Evolutionary conservation across 1,140 invertebrate species (phyloP).

Genomic region (Arctopsyche grandis): DNA sequence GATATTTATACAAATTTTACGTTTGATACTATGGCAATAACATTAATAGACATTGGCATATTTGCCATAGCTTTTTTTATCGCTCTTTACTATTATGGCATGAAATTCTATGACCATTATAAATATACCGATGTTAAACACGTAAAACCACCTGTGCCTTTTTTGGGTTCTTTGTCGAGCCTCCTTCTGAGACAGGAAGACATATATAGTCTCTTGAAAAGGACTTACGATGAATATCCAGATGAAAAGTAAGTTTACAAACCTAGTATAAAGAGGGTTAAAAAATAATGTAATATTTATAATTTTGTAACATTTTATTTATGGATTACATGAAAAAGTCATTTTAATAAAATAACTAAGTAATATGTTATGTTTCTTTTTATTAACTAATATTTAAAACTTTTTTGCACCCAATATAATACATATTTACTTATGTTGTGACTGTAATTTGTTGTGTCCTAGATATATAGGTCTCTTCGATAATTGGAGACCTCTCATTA

Average conservation of each 20-base stretch:
- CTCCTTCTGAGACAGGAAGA: not conserved
- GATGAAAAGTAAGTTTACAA: slow-evolving; percentile 32
- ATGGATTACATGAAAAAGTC: not conserved
- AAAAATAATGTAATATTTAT: no score
- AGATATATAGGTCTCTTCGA: slow-evolving; percentile 63
- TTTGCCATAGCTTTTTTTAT: not conserved
- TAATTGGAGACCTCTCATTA: slow-evolving; percentile 59
- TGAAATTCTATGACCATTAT: not conserved
- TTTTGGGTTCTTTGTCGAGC: not conserved
- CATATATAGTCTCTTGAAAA: not conserved
- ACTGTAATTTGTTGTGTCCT: not conserved
- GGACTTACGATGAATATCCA: slow-evolving; percentile 9
- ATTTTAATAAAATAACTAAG: not conserved
- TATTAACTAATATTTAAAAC: not conserved
- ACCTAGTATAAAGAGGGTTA: no score
- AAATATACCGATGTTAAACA: not conserved
- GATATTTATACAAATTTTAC: no score
- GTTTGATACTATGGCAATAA: not conserved
- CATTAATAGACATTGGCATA: not conserved
- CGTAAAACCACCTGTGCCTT: slow-evolving; percentile 4
- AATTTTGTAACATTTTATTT: not conserved
- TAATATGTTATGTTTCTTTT: not conserved
- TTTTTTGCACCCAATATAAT: no score
- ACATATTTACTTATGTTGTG: not conserved
- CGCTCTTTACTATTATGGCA: slow-evolving; percentile 11